Evolutionary conservation across 2,113 vertebrate genomes (phyloP), one percentile per base, ranked within the genome.

Genomic region (Callospermophilus lateralis): DNA sequence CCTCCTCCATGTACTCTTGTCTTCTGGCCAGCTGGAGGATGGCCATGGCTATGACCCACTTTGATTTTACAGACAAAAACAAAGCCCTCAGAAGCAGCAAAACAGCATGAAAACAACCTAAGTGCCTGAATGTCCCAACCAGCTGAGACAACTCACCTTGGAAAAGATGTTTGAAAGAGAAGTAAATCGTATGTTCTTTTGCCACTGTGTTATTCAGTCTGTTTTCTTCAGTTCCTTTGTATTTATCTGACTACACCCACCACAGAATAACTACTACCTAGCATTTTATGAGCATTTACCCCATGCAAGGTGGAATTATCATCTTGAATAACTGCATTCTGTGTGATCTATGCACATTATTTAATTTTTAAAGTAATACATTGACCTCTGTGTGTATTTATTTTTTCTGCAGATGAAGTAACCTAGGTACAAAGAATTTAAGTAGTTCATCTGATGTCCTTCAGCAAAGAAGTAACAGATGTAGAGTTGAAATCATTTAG

Each of bases 221-320:
- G 55, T 65, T 61, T 37, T 42, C 88, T 94, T 88, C 51, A 84
- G 70, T 19, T 92, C n/a, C 42, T 92, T 84, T 87, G 39, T 13
- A 48, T 86, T 95, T 55, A 55, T 72, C 30, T 19, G 24, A 79
- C 37, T 80, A 58, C 65, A 67, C 13, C 16, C 72, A 81, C 39
- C 30, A 48, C 70, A 19, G 55, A 32, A 68, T 12, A 61, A 48
- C 51, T 61, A 55, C 11, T 63, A 72, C n/a, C 5, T 42, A 73
- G 15, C 20, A 72, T 67, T 84, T 73, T 86, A 2, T 78, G n/a
- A 94, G 7, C 45, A 61, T 45, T 63, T 86, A 67, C 8, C 55
- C 1, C 8, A 26, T 81, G 30, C 9, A 86, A 92, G 34, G 48
- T 11, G 67, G n/a, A 93, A 68, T 4, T 28, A 9, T 70, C 45